Percentiles rank a stretch among this genome's conserved stretches.
Evolutionary conservation across 1,140 invertebrate species (phyloP).

Genomic region (Hesperophylax magnus): DNA sequence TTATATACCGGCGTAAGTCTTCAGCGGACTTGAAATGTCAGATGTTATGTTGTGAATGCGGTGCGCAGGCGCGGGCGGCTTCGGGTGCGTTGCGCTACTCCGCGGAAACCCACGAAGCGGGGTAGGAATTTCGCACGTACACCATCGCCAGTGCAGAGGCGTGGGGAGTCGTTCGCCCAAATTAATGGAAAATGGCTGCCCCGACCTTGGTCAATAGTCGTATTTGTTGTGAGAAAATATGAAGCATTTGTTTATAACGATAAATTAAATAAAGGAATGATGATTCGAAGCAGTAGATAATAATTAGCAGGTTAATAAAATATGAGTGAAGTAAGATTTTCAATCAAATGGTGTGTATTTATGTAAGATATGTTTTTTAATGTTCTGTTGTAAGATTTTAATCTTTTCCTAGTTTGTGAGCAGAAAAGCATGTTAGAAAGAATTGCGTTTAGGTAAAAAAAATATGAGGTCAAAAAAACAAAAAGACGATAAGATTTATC

Average conservation of each 20-base stretch:
- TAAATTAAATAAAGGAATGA: no score
- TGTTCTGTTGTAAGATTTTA: no score
- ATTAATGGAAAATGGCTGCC: neutral
- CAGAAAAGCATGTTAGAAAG: neutral
- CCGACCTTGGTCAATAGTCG: neutral
- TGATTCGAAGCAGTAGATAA: no score
- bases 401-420: no score
- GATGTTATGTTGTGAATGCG: neutral
- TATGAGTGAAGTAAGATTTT: no score
- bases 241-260: neutral
- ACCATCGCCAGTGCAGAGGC: slow-evolving; percentile 2
- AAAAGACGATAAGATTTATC: no score
- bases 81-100: neutral
- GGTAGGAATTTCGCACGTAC: neutral
- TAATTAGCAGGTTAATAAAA: no score
- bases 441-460: neutral
- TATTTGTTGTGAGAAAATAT: neutral
- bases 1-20: neutral
- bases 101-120: neutral
- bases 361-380: no score
- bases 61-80: neutral
- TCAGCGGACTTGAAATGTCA: slow-evolving; percentile 14
- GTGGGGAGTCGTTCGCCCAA: neutral
- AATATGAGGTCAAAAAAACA: neutral
- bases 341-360: no score